Evolutionary conservation across 2,888 invertebrate species (phyloP).

Genomic region (Odontocolon sp.): DNA sequence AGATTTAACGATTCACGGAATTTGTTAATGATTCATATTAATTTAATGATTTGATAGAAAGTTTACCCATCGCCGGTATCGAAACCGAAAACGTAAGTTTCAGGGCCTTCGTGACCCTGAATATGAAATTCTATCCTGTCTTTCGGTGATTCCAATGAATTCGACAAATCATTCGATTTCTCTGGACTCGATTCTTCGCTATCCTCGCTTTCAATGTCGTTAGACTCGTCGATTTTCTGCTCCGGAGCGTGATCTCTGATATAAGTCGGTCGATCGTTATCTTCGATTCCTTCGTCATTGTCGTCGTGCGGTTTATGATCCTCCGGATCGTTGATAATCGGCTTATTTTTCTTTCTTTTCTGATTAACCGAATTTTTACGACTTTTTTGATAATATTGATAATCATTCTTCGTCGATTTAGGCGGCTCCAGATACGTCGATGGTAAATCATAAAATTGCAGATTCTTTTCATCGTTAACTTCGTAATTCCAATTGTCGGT

Average conservation of each 20-base stretch:
- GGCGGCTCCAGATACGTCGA: slow-evolving; percentile 63
- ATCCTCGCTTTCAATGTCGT: slow-evolving; percentile 26
- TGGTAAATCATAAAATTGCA: slow-evolving; percentile 34
- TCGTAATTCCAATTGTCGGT: background rate
- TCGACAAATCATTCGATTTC: slow-evolving; percentile 33
- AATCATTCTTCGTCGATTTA: slow-evolving; percentile 25
- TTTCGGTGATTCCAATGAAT: slow-evolving; percentile 64
- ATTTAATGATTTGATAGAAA: too few species aligned
- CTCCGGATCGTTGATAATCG: slow-evolving; percentile 3
- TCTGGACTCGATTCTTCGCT: slow-evolving; percentile 26
- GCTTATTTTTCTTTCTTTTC: background rate
- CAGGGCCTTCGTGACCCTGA: slow-evolving; percentile 91
- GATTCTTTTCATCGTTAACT: background rate
- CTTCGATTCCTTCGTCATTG: slow-evolving; percentile 38
- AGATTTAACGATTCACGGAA: too few species aligned
- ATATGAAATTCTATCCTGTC: slow-evolving; percentile 89
- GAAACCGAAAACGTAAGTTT: slow-evolving; percentile 92
- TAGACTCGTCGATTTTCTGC: slow-evolving; percentile 49
- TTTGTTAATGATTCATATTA: too few species aligned
- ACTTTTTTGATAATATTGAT: slow-evolving; percentile 55
- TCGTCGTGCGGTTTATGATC: slow-evolving; percentile 49
- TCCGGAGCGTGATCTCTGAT: slow-evolving; percentile 71
- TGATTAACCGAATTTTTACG: slow-evolving; percentile 46
- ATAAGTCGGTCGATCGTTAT: slow-evolving; percentile 59
- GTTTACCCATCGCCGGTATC: slow-evolving; percentile 92